Evolutionary conservation across 2,113 vertebrate species (phyloP).

Genomic region (Phalacrocorax pelagicus): DNA sequence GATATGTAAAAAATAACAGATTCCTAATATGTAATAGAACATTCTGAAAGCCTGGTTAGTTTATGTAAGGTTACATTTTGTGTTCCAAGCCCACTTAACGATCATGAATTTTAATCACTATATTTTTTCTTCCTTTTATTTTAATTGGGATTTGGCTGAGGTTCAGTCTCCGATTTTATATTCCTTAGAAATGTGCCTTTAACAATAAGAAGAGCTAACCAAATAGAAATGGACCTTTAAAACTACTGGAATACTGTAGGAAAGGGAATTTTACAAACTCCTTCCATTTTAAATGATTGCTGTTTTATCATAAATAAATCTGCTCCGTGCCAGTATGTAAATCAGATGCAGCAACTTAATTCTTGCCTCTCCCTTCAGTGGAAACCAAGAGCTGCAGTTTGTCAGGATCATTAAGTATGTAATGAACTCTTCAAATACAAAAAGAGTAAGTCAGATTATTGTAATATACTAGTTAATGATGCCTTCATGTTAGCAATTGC

Average conservation of each 20-base stretch:
- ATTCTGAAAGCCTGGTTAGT: not conserved
- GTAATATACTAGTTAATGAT: conserved; percentile 69
- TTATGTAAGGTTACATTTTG: not conserved
- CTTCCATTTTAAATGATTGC: not conserved
- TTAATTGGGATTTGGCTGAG: not conserved
- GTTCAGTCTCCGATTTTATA: not conserved
- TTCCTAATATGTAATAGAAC: conserved; percentile 21
- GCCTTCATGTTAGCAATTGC: conserved; percentile 50
- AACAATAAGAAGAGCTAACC: not conserved
- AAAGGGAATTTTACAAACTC: not conserved
- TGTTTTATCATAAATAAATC: conserved; percentile 30
- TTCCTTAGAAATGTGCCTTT: not conserved
- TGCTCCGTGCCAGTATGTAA: conserved; percentile 43
- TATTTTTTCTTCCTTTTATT: not conserved
- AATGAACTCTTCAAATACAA: conserved; percentile 70
- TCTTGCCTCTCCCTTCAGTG: conserved; percentile 50
- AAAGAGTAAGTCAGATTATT: conserved; percentile 64
- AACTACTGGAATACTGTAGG: not conserved
- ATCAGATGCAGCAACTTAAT: conserved; percentile 58
- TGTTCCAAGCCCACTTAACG: not conserved
- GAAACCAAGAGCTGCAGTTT: conserved; percentile 52
- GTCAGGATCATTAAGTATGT: conserved; percentile 67
- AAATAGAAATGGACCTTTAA: not conserved
- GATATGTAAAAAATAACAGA: not conserved
- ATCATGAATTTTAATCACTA: not conserved